Evolutionary conservation across 2,888 invertebrate species (phyloP).

Genomic region (Euclidia mi): DNA sequence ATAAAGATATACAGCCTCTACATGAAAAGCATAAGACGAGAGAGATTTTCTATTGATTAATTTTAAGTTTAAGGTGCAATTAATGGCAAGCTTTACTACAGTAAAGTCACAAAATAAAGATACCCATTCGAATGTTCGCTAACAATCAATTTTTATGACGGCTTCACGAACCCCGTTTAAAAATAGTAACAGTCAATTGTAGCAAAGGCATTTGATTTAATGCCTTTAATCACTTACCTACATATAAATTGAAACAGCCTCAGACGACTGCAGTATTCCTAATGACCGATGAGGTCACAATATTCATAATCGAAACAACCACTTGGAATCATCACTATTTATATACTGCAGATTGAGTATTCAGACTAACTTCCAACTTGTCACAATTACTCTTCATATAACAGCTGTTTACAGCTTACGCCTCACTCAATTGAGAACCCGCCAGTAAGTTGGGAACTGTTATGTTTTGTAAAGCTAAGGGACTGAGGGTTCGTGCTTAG

Average conservation of each 20-base stretch:
- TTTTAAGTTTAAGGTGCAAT: too few relatives aligned
- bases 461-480: conserved; percentile 3
- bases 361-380: conserved; percentile 70
- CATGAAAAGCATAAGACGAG: too few relatives aligned
- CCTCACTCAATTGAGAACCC: conserved; percentile 78
- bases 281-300: background rate
- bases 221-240: background rate
- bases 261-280: background rate
- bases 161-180: background rate
- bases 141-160: too few relatives aligned
- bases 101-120: too few relatives aligned
- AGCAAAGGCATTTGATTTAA: background rate
- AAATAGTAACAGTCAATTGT: background rate
- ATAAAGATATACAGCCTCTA: too few relatives aligned
- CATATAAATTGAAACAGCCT: background rate
- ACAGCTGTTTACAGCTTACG: conserved; percentile 77
- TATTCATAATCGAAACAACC: background rate
- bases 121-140: too few relatives aligned
- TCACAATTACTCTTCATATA: conserved; percentile 76
- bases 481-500: conserved; percentile 55
- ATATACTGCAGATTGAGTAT: conserved; percentile 57
- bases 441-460: conserved; percentile 68
- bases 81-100: too few relatives aligned
- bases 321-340: conserved; percentile 33
- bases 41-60: too few relatives aligned